Evolutionary conservation across 2,888 invertebrate species (phyloP), one percentile per base, ranked within the genome.

Genomic region (Euphydryas editha): DNA sequence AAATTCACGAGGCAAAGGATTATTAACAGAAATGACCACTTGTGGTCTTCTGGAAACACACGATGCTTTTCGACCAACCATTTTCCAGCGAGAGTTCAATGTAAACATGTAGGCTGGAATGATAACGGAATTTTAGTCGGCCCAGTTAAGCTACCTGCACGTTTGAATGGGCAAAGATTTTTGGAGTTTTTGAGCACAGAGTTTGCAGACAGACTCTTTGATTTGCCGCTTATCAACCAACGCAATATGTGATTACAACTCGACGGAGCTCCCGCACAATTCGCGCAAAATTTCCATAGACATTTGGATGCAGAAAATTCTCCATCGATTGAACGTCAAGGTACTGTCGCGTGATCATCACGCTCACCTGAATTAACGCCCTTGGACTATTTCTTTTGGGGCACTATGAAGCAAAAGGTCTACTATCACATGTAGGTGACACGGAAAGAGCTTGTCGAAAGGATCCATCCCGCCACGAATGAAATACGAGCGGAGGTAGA

Each of bases 261-360:
- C 59, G 69, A 69, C 44, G 69, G 69, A 47, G 54, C 59, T 20
- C 69, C 69, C 24, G 62, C 69, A n/a, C 62, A 69, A 37, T 69
- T 11, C 37, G 37, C 65, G 5, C 42, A 47, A 17, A 24, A 13
- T 36, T 63, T 63, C 2, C 49, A 63, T 39, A 47, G n/a, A 13
- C 51, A 61, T 47, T 13, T 66, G 10, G 42, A 69, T 57, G 49
- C n/a, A 13, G 30, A 15, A n/a, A 63, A 60, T 58, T 15, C 55
- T 13, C 54, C n/a, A 17, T 69, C 65, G 65, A 69, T 69, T 17
- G 69, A 63, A 51, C 59, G 66, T 15, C 51, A 59, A 6, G 69
- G 66, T 18, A 39, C 62, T 11, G 39, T 69, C 13, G 57, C 60
- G 10, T 69, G 69, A 66, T 66, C 66, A 21, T 57, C 69, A 13